Evolutionary conservation across 2,113 vertebrate species (phyloP).

Genomic region (Pteronura brasiliensis): DNA sequence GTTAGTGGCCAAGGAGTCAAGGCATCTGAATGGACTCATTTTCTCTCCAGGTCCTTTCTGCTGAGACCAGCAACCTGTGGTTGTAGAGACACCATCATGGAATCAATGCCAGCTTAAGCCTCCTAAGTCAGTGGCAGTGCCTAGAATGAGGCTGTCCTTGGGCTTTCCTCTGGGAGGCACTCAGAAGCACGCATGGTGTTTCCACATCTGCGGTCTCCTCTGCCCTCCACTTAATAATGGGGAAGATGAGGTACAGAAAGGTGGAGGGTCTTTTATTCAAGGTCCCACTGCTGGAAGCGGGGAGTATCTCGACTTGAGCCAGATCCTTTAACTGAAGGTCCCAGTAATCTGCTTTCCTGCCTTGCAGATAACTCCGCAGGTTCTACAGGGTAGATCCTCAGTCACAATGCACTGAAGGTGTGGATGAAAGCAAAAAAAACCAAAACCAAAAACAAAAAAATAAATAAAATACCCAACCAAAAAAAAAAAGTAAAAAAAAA

Average conservation of each 20-base stretch:
- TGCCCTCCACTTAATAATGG: not conserved
- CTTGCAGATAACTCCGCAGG: not conserved
- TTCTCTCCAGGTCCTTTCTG: not conserved
- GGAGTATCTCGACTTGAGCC: not conserved
- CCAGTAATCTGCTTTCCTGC: not conserved
- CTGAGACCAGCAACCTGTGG: not conserved
- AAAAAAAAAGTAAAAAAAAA: not conserved
- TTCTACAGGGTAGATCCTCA: not conserved
- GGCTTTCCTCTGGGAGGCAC: not conserved
- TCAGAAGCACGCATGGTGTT: too few relatives aligned
- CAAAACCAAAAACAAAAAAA: not conserved
- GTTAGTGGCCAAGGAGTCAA: not conserved
- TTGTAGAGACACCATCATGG: not conserved
- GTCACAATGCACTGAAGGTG: not conserved
- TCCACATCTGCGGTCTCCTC: not conserved
- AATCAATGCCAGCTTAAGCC: not conserved
- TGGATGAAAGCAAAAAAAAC: not conserved
- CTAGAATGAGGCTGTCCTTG: not conserved
- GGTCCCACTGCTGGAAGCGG: not conserved
- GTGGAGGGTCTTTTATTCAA: not conserved
- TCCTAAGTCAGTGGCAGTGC: fast-evolving
- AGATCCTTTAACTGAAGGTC: not conserved
- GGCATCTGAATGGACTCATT: not conserved
- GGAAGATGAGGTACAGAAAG: not conserved
- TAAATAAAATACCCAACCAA: too few relatives aligned